Conservation (phyloP, 2,797 vertebrate genomes). For the Paramormyrops hopkinsi region DNA sequence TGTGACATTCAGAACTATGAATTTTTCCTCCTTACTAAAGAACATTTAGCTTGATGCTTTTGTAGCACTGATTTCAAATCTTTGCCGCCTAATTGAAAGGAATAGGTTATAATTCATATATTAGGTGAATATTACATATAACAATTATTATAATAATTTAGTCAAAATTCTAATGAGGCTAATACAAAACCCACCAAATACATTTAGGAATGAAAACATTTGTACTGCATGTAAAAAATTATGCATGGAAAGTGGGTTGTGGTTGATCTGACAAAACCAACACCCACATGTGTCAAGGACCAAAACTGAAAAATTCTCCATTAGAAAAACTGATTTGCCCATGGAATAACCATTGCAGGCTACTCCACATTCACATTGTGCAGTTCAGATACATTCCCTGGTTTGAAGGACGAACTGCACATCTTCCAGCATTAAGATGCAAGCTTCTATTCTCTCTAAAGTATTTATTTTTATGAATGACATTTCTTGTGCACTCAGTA, state of each 20-base stretch:
- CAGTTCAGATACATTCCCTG: neutral
- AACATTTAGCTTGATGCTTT: neutral
- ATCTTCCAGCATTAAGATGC: neutral
- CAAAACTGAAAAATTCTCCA: neutral
- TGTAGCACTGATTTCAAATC: neutral
- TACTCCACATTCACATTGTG: neutral
- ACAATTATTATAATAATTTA: neutral
- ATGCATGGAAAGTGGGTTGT: neutral
- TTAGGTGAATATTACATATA: neutral
- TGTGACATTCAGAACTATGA: neutral
- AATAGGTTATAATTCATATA: neutral
- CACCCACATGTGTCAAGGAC: neutral
- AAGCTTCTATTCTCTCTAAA: neutral
- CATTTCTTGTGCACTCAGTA: neutral
- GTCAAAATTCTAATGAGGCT: neutral
- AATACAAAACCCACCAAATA: neutral
- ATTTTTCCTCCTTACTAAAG: neutral
- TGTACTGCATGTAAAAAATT: neutral
- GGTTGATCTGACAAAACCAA: neutral
- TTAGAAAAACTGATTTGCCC: neutral
- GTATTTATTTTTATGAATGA: neutral
- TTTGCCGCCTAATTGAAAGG: neutral
- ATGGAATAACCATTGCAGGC: neutral
- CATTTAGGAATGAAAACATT: neutral
- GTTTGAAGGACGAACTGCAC: neutral